Evolutionary conservation across 1,140 invertebrate species (phyloP).

Genomic region (Microplitis mediator): DNA sequence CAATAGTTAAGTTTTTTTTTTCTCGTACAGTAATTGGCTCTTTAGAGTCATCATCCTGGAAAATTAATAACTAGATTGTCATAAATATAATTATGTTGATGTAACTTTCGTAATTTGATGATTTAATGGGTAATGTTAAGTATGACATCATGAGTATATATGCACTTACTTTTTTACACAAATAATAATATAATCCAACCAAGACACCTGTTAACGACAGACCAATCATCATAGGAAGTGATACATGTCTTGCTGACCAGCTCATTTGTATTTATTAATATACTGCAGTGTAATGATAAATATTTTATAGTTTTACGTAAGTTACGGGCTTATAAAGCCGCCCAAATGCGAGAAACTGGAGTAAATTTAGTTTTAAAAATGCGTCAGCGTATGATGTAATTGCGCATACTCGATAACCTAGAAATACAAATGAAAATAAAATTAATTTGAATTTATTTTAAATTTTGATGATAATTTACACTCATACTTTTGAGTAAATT

Average conservation of each 20-base stretch:
- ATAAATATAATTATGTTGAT: not conserved
- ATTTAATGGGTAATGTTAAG: not conserved
- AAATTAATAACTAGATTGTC: conserved; percentile 7
- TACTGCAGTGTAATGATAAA: not conserved
- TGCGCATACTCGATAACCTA: not conserved
- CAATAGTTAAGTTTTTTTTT: conserved; percentile 44
- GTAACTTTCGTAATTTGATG: not conserved
- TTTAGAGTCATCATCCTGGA: conserved; percentile 37
- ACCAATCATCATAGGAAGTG: conserved; percentile 48
- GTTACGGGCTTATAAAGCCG: not conserved
- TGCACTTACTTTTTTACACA: conserved; percentile 52
- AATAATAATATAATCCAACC: conserved; percentile 55
- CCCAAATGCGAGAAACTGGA: not conserved
- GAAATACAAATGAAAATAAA: not conserved
- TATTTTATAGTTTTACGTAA: not conserved
- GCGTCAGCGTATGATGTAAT: conserved; percentile 3
- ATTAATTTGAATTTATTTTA: no score
- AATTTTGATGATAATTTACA: no score
- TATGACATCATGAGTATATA: not conserved
- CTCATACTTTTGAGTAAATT: no score
- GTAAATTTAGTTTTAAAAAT: no score
- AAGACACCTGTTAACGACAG: conserved; percentile 57
- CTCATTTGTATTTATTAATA: conserved; percentile 35
- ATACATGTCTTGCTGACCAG: conserved; percentile 32
- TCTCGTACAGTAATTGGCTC: not conserved